Evolutionary conservation across 2,113 vertebrate genomes (phyloP).

Genomic region (Tetrao urogallus): DNA sequence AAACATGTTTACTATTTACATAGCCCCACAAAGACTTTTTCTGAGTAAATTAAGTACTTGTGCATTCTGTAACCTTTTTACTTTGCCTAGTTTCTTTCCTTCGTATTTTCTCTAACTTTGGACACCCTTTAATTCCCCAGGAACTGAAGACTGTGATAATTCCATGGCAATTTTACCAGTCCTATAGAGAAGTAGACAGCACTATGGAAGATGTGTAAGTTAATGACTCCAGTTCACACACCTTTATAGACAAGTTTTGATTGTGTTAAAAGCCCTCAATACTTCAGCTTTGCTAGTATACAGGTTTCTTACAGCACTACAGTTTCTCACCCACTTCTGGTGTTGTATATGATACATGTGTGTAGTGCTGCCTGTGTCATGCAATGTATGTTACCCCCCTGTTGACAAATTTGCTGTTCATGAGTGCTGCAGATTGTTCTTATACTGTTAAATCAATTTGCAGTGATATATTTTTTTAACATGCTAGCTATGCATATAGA

Average conservation of each 20-base stretch:
- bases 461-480: neutral
- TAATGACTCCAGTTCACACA: neutral
- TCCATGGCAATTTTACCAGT: neutral
- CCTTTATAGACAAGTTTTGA: neutral
- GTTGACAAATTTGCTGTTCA: neutral
- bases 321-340: neutral
- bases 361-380: conserved; percentile 6
- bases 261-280: neutral
- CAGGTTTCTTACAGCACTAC: neutral
- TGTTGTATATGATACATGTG: neutral
- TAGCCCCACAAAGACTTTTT: neutral
- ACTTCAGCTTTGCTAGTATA: neutral
- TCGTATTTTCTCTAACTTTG: neutral
- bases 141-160: neutral
- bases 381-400: neutral
- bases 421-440: conserved; percentile 55
- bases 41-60: neutral
- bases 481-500: neutral
- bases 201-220: neutral
- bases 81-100: neutral
- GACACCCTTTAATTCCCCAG: neutral
- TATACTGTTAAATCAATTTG: conserved; percentile 34
- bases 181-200: neutral
- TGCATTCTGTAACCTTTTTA: neutral
- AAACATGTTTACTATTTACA: neutral